Evolutionary conservation across 2,888 invertebrate genomes (phyloP).

Genomic region (Eudasyphora cyanicolor): DNA sequence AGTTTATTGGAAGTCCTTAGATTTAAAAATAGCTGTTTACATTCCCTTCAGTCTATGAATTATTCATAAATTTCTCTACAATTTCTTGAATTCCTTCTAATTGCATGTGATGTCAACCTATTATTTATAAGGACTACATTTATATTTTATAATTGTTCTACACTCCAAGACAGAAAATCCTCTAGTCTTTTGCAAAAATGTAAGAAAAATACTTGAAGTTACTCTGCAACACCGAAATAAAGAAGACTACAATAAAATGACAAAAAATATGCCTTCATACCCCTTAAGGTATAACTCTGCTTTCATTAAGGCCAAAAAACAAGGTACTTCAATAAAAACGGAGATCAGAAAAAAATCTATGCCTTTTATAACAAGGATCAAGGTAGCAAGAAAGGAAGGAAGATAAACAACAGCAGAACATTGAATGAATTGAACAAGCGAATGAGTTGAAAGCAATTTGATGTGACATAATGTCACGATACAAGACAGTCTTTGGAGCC

Average conservation of each 20-base stretch:
- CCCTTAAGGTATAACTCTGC: neutral
- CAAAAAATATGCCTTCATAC: neutral
- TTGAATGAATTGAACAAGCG: conserved; percentile 43
- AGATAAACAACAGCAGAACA: conserved; percentile 41
- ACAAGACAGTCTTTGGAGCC: conserved; percentile 40
- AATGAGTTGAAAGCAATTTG: conserved; percentile 56
- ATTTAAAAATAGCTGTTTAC: too few relatives aligned
- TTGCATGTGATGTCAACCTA: neutral
- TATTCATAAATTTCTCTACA: neutral
- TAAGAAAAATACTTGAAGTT: neutral
- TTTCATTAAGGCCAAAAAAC: neutral
- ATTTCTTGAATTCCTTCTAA: neutral
- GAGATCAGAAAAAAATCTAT: neutral
- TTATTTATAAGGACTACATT: neutral
- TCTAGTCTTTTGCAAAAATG: neutral
- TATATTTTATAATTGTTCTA: neutral
- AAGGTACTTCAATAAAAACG: neutral
- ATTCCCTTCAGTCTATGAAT: too few relatives aligned
- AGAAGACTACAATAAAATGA: neutral
- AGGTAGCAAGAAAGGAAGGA: too few relatives aligned
- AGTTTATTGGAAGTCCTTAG: too few relatives aligned
- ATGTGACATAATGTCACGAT: conserved; percentile 56
- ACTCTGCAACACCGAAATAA: neutral
- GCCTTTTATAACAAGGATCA: too few relatives aligned
- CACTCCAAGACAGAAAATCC: neutral